Percentiles rank a stretch among this genome's conserved stretches.
These are phyloP conservation scores for Butorides virescens DNA, from an alignment of 2,113 vertebrate species.

Conservation along the genomic window DNA sequence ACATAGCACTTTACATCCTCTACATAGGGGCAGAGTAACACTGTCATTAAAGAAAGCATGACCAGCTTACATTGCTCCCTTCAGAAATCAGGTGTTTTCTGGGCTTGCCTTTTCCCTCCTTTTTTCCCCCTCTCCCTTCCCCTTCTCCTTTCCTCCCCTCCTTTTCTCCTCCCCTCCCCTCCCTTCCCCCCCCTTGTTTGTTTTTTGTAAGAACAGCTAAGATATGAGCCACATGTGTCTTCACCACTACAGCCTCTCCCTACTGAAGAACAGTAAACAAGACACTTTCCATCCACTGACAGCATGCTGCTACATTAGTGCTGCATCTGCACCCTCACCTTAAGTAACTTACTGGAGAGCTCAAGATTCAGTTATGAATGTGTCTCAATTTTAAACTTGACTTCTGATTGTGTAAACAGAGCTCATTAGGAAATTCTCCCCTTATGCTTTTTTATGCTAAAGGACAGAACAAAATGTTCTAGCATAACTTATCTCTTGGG, in stretches of 20 bases:
- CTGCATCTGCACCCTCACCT: neutral
- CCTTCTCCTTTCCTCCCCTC: no score
- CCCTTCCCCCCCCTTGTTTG: no score
- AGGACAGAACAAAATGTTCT: neutral
- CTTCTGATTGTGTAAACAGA: neutral
- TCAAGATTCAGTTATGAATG: no score
- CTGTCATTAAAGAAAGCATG: neutral
- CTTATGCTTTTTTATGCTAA: neutral
- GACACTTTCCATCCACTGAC: neutral
- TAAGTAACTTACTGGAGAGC: no score
- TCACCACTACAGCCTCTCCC: neutral
- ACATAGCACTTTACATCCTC: accelerated
- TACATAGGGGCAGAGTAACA: neutral
- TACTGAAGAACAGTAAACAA: neutral
- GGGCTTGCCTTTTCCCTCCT: no score
- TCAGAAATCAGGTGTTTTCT: neutral
- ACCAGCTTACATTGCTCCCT: neutral
- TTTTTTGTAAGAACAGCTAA: neutral
- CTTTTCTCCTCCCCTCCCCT: no score
- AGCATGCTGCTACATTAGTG: neutral
- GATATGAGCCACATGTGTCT: accelerated
- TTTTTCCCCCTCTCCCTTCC: no score
- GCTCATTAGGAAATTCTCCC: neutral
- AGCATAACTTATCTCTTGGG: neutral
- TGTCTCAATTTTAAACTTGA: neutral